Evolutionary conservation across 2,797 vertebrate genomes (phyloP).

Genomic region (Eleutherodactylus coqui): DNA sequence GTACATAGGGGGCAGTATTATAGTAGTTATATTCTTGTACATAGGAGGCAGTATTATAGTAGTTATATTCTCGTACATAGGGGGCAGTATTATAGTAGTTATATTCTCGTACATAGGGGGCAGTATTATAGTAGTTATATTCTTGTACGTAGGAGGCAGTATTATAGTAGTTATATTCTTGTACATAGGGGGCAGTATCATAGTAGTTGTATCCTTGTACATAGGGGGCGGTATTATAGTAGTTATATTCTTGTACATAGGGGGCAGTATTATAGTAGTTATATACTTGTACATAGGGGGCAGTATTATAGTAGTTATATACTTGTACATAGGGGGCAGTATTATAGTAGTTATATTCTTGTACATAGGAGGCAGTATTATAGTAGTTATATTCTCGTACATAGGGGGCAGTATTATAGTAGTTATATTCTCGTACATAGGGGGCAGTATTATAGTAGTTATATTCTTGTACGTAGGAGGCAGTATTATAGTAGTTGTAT

Average conservation of each 20-base stretch:
- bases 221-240: not conserved
- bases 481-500: no score
- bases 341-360: not conserved
- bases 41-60: not conserved
- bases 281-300: not conserved
- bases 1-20: not conserved
- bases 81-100: conserved; percentile 17
- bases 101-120: not conserved
- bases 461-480: no score
- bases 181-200: not conserved
- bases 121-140: conserved; percentile 13
- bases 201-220: not conserved
- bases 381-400: no score
- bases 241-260: not conserved
- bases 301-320: no score
- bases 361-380: no score
- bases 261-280: not conserved
- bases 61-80: conserved; percentile 12
- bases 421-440: no score
- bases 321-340: not conserved
- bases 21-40: conserved; percentile 9
- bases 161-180: conserved; percentile 9
- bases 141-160: not conserved
- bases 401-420: no score
- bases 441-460: no score